Percentiles rank a stretch among this genome's conserved stretches.
phyloP scores from a whole-genome alignment of 2,797 vertebrate species.

The Poecile montanus region DNA sequence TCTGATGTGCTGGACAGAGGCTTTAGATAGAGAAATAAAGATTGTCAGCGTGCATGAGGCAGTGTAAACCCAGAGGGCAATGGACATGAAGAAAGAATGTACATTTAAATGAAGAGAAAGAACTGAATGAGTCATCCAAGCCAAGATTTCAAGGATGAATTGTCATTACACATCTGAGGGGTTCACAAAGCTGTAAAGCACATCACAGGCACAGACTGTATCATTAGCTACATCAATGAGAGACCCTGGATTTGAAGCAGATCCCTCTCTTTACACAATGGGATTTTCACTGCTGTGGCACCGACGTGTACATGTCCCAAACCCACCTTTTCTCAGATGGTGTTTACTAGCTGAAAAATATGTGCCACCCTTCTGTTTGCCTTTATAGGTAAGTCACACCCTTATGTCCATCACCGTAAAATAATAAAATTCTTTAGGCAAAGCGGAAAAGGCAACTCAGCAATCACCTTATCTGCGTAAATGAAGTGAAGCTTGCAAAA shows the following conservation, averaged over 20 bases:
- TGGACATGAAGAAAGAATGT: neutral
- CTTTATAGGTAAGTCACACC: neutral
- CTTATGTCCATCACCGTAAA: neutral
- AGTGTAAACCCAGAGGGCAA: neutral
- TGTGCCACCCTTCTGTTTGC: neutral
- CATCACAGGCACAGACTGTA: neutral
- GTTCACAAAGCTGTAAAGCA: neutral
- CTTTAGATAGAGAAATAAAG: conserved; percentile 1
- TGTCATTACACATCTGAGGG: neutral
- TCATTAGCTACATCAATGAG: fast-evolving
- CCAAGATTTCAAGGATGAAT: neutral
- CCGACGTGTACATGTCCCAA: neutral
- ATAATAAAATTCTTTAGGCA: neutral
- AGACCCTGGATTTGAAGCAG: neutral
- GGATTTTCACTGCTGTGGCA: neutral
- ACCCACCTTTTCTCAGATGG: neutral
- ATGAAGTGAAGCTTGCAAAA: neutral
- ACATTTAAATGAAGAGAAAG: neutral
- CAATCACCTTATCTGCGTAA: neutral
- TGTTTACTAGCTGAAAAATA: neutral
- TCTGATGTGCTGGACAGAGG: neutral
- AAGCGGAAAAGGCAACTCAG: neutral
- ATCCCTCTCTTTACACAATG: neutral
- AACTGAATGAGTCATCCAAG: neutral
- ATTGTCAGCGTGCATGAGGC: neutral